phyloP scores from a whole-genome alignment of 1,140 invertebrate genomes.

The Papilio helenus region DNA sequence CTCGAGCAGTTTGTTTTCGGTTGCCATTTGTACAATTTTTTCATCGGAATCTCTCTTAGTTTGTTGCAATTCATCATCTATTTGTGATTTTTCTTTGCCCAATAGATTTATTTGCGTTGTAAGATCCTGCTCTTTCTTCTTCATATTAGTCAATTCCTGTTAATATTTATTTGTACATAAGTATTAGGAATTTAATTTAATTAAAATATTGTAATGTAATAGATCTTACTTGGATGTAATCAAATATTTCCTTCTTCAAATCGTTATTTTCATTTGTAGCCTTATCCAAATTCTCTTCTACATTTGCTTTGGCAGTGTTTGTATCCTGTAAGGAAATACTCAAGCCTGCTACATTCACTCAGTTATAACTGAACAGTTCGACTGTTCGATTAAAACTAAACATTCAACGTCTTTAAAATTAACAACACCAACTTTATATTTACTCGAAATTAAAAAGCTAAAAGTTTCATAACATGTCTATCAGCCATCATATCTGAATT shows the following conservation, averaged over 20 bases:
- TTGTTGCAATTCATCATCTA: slow-evolving; percentile 37
- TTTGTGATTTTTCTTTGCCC: slow-evolving; percentile 42
- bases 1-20: slow-evolving; percentile 36
- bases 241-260: slow-evolving; percentile 29
- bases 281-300: background rate
- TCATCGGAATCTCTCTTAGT: slow-evolving; percentile 37
- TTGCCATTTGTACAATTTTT: slow-evolving; percentile 34
- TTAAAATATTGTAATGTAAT: background rate
- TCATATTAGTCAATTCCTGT: slow-evolving; percentile 42
- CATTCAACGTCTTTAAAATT: no score
- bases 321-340: slow-evolving; percentile 5
- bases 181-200: background rate
- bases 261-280: background rate
- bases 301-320: background rate
- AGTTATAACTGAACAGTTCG: no score
- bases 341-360: no score
- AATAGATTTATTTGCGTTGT: slow-evolving; percentile 37
- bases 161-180: background rate
- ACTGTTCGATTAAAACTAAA: no score
- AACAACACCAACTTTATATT: no score
- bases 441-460: no score
- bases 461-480: no score
- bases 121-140: slow-evolving; percentile 42
- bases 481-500: no score
- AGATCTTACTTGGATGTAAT: slow-evolving; percentile 16